Evolutionary conservation across 2,888 invertebrate genomes (phyloP).

Genomic region (Phalangium opilio): DNA sequence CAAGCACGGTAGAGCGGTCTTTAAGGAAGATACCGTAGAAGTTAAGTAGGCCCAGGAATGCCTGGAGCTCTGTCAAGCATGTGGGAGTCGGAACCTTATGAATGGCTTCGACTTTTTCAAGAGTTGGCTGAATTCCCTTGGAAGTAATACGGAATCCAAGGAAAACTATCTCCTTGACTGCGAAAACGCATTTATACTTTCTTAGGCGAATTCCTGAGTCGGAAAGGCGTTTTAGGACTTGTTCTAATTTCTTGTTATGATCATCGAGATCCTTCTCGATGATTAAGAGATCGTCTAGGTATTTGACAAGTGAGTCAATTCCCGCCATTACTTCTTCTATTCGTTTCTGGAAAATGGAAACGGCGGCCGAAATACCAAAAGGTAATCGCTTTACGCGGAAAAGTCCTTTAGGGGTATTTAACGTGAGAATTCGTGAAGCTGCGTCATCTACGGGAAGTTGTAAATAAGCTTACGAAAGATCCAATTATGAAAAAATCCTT

Average conservation of each 20-base stretch:
- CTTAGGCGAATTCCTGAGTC: neutral
- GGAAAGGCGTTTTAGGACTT: constrained; percentile 4
- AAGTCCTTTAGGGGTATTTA: constrained; percentile 4
- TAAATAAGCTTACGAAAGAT: constrained; percentile 6
- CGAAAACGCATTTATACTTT: constrained; percentile 3
- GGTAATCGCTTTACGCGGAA: constrained; percentile 14
- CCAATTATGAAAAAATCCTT: constrained; percentile 10
- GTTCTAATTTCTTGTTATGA: constrained; percentile 4
- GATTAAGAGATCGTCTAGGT: constrained; percentile 17
- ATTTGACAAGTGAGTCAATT: constrained; percentile 10
- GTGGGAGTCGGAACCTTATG: constrained; percentile 4
- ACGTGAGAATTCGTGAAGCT: neutral
- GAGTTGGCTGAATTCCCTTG: constrained; percentile 7
- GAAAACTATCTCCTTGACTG: constrained; percentile 1
- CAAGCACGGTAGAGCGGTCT: constrained; percentile 6
- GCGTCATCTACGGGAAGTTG: constrained; percentile 4
- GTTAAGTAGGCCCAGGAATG: constrained; percentile 11
- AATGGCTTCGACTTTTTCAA: constrained; percentile 14
- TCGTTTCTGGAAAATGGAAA: constrained; percentile 27
- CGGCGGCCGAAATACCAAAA: constrained; percentile 24
- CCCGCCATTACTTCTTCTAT: constrained; percentile 22
- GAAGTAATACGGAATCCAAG: constrained; percentile 3
- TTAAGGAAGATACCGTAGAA: constrained; percentile 9
- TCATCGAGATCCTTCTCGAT: constrained; percentile 4
- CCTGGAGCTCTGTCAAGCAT: neutral